Percentiles rank a stretch among this genome's conserved stretches.
phyloP scores from a whole-genome alignment of 2,888 invertebrate genomes.

The Coelopa pilipes region DNA sequence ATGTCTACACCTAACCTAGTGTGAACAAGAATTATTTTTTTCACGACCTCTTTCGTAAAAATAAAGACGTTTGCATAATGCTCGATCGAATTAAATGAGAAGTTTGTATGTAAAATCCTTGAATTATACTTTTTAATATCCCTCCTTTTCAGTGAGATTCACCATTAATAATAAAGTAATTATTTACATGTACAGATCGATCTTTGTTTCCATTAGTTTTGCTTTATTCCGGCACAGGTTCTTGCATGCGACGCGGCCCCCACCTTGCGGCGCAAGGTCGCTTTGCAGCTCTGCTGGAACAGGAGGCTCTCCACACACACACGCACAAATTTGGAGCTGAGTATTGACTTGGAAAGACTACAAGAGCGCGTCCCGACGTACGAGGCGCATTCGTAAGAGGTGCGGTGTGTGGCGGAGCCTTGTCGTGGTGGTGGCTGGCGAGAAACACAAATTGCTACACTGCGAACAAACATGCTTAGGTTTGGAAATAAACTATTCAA shows the following conservation, averaged over 20 bases:
- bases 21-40: background rate
- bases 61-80: constrained; percentile 25
- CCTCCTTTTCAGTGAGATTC: constrained; percentile 31
- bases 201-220: background rate
- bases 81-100: background rate
- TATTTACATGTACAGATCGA: constrained; percentile 2
- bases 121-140: constrained; percentile 42
- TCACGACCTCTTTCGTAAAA: constrained; percentile 30
- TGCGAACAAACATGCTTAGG: background rate
- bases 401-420: background rate
- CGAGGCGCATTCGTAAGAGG: no score
- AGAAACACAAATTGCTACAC: background rate
- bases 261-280: no score
- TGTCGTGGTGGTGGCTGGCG: background rate
- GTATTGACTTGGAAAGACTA: no score
- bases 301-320: no score
- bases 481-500: no score
- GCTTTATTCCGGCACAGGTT: background rate
- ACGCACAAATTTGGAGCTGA: no score
- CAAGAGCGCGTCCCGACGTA: no score
- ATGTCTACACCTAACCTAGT: no score
- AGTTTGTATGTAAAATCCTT: background rate
- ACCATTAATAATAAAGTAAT: background rate
- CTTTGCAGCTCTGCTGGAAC: no score
- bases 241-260: no score